These are phyloP conservation scores for Stigmatopora nigra DNA, from an alignment of 2,113 vertebrate genomes.

Conservation along the genomic window DNA sequence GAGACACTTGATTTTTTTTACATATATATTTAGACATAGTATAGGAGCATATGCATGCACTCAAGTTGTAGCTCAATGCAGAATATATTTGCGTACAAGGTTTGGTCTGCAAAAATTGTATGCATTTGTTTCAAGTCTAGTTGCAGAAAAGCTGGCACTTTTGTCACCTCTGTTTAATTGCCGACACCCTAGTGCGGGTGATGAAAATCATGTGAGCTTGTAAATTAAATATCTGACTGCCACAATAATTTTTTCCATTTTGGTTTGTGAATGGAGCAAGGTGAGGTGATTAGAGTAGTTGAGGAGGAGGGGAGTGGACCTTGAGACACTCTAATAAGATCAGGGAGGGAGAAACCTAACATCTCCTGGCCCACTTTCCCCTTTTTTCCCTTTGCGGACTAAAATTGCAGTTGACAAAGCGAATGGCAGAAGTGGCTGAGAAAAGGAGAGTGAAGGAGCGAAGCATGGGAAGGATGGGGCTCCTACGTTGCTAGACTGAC, in stretches of 20 bases:
- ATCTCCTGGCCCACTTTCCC: conserved; percentile 29
- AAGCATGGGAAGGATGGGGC: conserved; percentile 32
- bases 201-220: not conserved
- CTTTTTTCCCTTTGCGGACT: conserved; percentile 34
- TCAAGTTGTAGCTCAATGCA: not conserved
- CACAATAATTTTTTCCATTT: not conserved
- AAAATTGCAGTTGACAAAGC: conserved; percentile 48
- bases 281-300: conserved; percentile 46
- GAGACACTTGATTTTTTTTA: not conserved
- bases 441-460: conserved; percentile 20
- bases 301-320: conserved; percentile 40
- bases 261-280: conserved; percentile 22
- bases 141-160: not conserved
- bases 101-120: not conserved
- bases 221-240: not conserved
- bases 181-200: not conserved
- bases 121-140: not conserved
- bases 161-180: not conserved
- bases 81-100: not conserved
- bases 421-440: conserved; percentile 35
- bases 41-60: not conserved
- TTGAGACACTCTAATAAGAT: conserved; percentile 50
- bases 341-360: conserved; percentile 41
- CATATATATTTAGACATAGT: not conserved
- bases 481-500: conserved; percentile 38